Evolutionary conservation across 1,140 invertebrate genomes (phyloP), one percentile per base, ranked within the genome.

Genomic region (Drosophila jambulina): DNA sequence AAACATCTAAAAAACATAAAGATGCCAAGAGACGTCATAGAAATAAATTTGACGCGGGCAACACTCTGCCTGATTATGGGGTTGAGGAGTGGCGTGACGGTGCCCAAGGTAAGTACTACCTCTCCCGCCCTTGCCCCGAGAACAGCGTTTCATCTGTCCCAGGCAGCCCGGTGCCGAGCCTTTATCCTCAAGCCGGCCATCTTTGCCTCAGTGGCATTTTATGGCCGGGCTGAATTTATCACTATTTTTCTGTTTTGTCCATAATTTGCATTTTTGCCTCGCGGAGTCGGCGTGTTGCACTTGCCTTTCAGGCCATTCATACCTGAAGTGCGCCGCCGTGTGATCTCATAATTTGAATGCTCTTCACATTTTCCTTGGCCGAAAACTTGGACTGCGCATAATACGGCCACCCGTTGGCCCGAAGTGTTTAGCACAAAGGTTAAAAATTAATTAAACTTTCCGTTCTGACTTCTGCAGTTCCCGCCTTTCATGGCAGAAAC

Each of bases 11-110:
- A 76, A 78, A 78, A 78, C 68, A 59, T 82, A 78, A 87, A 92
- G 91, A 90, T 88, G 91, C 86, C 78, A 92, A 92, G 82, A 90
- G 91, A 80, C 91, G 90, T 77, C 79, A 92, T 91, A 91, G 90
- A 87, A 92, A 92, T 92, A 92, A 92, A 92, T 91, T 92, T 80
- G 91, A 92, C 67, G 82, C 90, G 71, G 85, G 85, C 65, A 90
- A 90, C 82, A 91, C 91, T 80, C 78, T 92, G 77, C 91, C 91
- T 80, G 92, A 93, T 91, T 93, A 93, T 80, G 92, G 92, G 70
- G 91, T 93, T 82, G 92, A 92, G 85, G 92, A 93, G 86, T 93
- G 92, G 92, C 91, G 91, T 80, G 92, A 93, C 79, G 90, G 91
- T 86, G 91, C 90, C 75, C 85, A 90, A 90, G 91, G 90, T 92